Evolutionary conservation across 2,113 vertebrate genomes (phyloP), one percentile per base, ranked within the genome.

Genomic region (Natator depressus): DNA sequence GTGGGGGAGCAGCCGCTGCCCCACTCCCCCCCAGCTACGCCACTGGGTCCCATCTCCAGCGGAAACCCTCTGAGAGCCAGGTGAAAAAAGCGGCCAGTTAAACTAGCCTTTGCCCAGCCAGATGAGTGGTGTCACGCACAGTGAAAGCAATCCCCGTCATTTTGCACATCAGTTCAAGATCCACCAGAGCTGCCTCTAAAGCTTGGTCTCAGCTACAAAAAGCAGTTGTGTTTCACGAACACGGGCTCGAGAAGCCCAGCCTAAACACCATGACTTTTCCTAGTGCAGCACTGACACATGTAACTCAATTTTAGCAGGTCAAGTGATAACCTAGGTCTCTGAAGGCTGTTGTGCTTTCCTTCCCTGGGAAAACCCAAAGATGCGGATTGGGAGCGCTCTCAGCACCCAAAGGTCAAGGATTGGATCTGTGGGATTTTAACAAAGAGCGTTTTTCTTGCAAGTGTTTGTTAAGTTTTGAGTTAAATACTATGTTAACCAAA

Each of bases 321-420:
- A 0, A 90, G 89, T 90, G 92, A 95, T 8, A 1, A 62, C 1
- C 38, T 19, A 75, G 84, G 89, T 72, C 69, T 90, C 89, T 91
- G 92, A 84, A 88, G 47, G 75, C 94, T 87, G 86, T 62, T 95
- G 35, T 38, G 95, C 95, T 91, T 91, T 94, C 95, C 94, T 91
- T 94, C 95, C 94, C 94, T 92, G 87, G 25, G n/a, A 93, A 97
- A 96, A 94, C 87, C 93, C 94, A 93, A 72, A 22, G 35, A 72
- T 10, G 65, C 3, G 75, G 85, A 87, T 87, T 96, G 95, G 95
- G 95, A 94, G 49, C 5, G 42, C 89, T 96, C 93, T 94, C 94
- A 94, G 90, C 89, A 89, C 59, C 72, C 85, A 12, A 84, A 96
- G 95, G 91, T 96, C 93, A 97, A 96, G 96, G 97, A 90, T 81